These are phyloP conservation scores for Antechinus flavipes DNA, from an alignment of 2,113 vertebrate species.

Conservation along the genomic window DNA sequence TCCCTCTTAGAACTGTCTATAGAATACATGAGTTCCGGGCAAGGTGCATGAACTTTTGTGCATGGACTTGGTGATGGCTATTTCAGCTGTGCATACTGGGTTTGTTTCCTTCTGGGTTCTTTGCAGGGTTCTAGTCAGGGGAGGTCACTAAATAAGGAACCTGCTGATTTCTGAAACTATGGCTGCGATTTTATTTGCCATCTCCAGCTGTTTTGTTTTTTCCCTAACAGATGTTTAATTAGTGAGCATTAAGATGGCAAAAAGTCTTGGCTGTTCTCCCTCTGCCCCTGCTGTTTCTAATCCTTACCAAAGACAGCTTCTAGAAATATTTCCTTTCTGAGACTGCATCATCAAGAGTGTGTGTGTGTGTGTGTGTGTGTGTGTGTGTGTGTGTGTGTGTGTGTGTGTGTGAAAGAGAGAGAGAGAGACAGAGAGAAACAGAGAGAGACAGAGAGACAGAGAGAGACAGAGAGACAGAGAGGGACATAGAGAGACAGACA, in stretches of 20 bases:
- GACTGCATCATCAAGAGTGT: background rate
- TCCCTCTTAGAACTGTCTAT: background rate
- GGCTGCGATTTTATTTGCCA: background rate
- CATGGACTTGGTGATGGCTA: background rate
- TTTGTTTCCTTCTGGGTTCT: background rate
- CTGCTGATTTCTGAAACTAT: background rate
- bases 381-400: background rate
- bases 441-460: too few relatives aligned
- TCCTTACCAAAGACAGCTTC: conserved; percentile 1
- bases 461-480: background rate
- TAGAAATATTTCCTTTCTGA: background rate
- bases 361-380: background rate
- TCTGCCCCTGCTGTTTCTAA: background rate
- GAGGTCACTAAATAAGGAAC: background rate
- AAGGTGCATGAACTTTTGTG: background rate
- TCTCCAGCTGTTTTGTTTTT: background rate
- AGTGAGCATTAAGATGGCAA: background rate
- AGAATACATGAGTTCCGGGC: background rate
- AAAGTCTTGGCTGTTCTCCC: background rate
- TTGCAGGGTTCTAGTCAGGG: background rate
- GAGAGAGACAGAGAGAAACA: too few relatives aligned
- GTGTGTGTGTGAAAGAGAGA: too few relatives aligned
- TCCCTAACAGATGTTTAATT: background rate
- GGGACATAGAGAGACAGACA: background rate
- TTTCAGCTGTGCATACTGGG: background rate